phyloP scores from a whole-genome alignment of 1,140 invertebrate species.

The Phocides pigmalion region DNA sequence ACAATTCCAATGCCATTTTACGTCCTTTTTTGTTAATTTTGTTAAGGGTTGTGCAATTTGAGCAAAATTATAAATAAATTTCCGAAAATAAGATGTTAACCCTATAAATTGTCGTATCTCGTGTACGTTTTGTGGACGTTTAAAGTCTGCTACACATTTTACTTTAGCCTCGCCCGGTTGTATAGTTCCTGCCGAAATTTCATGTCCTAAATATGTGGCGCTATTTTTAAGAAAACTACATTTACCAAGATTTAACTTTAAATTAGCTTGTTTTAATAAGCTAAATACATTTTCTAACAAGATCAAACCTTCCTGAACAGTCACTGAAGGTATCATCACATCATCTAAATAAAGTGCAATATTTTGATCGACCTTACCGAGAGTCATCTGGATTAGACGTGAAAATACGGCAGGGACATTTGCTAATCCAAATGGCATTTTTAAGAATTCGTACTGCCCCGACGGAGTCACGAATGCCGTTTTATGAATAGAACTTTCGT shows the following conservation, averaged over 20 bases:
- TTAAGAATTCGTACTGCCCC: conserved; percentile 35
- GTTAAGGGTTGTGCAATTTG: conserved; percentile 33
- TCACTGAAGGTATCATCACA: background rate
- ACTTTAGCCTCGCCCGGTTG: too few species aligned
- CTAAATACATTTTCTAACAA: background rate
- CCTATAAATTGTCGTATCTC: conserved; percentile 38
- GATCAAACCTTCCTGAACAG: background rate
- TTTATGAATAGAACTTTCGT: conserved; percentile 20
- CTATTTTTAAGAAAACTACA: background rate
- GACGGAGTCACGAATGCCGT: conserved; percentile 36
- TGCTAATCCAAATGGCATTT: conserved; percentile 36
- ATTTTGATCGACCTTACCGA: background rate
- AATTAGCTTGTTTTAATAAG: background rate
- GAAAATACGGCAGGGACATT: conserved; percentile 31
- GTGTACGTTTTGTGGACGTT: background rate
- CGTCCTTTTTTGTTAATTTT: conserved; percentile 30
- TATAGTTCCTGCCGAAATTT: too few species aligned
- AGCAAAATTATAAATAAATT: conserved; percentile 39
- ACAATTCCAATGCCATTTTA: too few species aligned
- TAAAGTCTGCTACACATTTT: too few species aligned
- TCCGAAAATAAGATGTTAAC: conserved; percentile 38
- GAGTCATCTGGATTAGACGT: background rate
- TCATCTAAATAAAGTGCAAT: conserved; percentile 1
- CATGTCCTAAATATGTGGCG: too few species aligned
- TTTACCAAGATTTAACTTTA: background rate